These are phyloP conservation scores for Notoglanidium macrostoma DNA, from an alignment of 2,797 vertebrate genomes.

Conservation along the genomic window DNA sequence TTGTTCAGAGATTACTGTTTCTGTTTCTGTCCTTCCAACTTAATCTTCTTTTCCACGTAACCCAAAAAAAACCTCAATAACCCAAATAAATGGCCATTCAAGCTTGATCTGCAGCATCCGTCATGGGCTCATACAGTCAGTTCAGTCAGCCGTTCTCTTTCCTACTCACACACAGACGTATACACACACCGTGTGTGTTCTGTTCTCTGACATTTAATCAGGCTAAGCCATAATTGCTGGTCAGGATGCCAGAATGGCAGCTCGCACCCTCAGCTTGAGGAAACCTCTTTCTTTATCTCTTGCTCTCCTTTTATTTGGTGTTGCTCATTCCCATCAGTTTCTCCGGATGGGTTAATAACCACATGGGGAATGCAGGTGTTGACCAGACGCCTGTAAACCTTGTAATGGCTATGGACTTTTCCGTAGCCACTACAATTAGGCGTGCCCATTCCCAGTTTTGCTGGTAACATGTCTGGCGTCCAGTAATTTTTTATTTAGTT, in stretches of 20 bases:
- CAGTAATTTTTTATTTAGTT: constrained; percentile 7
- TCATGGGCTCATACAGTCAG: constrained; percentile 9
- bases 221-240: constrained; percentile 33
- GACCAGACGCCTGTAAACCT: constrained; percentile 20
- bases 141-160: background rate
- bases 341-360: constrained; percentile 34
- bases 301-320: constrained; percentile 22
- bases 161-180: background rate
- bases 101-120: background rate
- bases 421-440: background rate
- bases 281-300: background rate
- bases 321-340: background rate
- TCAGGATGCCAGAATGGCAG: constrained; percentile 14
- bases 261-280: constrained; percentile 7
- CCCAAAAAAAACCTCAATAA: background rate
- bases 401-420: constrained; percentile 9
- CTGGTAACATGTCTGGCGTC: constrained; percentile 1
- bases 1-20: background rate
- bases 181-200: constrained; percentile 15
- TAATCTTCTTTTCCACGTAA: background rate
- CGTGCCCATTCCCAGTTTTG: background rate
- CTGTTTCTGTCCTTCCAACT: background rate
- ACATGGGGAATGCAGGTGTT: constrained; percentile 34
- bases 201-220: constrained; percentile 33
- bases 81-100: background rate